Evolutionary conservation across 2,113 vertebrate species (phyloP).

Genomic region (Pseudorectes ferrugineus): DNA sequence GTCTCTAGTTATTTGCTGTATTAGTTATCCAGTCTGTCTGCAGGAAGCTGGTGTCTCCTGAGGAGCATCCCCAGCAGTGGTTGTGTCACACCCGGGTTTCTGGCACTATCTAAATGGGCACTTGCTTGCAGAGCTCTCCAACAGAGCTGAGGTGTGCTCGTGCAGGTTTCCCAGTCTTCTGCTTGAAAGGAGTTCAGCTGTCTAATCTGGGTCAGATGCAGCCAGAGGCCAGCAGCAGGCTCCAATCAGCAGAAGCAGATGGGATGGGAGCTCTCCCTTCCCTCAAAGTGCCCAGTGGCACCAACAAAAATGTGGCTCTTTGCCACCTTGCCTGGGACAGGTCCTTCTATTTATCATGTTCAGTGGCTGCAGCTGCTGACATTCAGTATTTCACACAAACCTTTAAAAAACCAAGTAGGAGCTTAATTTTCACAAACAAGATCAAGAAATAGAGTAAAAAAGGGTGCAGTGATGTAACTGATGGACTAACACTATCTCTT

Average conservation of each 20-base stretch:
- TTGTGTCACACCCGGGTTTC: not conserved
- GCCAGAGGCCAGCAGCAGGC: not conserved
- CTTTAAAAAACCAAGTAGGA: not conserved
- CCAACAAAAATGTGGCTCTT: not conserved
- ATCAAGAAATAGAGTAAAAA: not conserved
- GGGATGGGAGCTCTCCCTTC: not conserved
- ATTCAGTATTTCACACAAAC: not conserved
- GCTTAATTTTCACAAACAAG: not conserved
- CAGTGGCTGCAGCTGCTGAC: not conserved
- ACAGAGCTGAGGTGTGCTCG: accelerated
- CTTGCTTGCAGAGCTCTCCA: not conserved
- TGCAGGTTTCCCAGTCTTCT: not conserved
- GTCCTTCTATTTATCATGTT: accelerated
- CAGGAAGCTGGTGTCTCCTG: not conserved
- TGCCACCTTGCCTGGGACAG: not conserved
- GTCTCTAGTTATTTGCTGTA: not conserved
- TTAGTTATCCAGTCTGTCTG: not conserved
- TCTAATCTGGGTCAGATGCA: not conserved
- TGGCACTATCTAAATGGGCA: not conserved
- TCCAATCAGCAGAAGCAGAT: not conserved
- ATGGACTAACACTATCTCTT: not conserved
- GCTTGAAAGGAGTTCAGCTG: not conserved
- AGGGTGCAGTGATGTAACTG: not conserved
- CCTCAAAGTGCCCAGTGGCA: not conserved
- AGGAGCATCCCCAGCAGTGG: not conserved